Base-by-base conservation (phyloP, 2,888 invertebrate genomes). In the Seira ritae region DNA sequence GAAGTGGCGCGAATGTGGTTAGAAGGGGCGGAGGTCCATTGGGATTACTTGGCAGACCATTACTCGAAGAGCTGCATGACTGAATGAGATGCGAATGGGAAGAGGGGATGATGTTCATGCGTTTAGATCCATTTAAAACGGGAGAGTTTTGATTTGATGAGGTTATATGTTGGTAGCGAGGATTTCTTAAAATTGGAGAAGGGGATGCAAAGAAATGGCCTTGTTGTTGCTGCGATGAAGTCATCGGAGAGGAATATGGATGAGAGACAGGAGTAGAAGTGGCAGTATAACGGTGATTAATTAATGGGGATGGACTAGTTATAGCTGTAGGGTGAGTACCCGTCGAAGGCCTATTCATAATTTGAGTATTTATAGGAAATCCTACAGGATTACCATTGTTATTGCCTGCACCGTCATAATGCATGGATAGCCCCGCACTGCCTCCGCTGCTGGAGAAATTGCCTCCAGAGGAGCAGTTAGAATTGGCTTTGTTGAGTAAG, bases 141-240 rank as follows among this genome's bases (percentile, higher is more conserved):
- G 89, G 89, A 65, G 89, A 89, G 85, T 88, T 89, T 84, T 89
- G 88, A 87, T 89, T 89, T 82, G 88, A 88, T 23, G 89, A 89
- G 12, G 88, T 80, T 42, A 89, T 88, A 79, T 89, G 88, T 77
- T 89, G 89, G 75, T 88, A 89, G 46, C 88, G 84, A 2, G 88
- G 88, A 84, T 88, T 88, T 24, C 88, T 71, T 22, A 87, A 84
- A 60, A 88, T 86, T 60, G 88, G 88, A 4, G 88, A 88, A 20
- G 88, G 88, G 69, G 87, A 87, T 20, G 85, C 84, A 65, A 85
- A 84, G 70, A 70, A 72, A 60, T 72, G 84, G 24, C 46, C 31
- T 15, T 77, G 37, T 46, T 72, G 22, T 24, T 55, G 72, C 46
- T 71, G 81, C 72, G 86, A 79, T 73, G 86, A 83, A 62, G 74